A percentile compares a stretch with the other conserved stretches of the same genome.
Evolutionary conservation across 2,888 invertebrate species (phyloP).

Genomic region (Mechanitis mazaeus): DNA sequence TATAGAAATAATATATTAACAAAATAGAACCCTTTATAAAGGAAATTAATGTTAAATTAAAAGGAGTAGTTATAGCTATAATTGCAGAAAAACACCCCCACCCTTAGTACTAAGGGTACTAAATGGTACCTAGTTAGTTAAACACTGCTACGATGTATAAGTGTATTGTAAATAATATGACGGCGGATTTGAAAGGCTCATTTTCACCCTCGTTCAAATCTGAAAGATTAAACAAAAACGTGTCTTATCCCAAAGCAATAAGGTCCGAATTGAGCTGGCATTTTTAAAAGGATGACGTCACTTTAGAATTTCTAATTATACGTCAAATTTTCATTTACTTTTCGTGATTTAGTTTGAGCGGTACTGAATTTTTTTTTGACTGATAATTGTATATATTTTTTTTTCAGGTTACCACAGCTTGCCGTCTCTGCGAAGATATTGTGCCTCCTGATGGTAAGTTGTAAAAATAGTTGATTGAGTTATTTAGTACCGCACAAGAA

Average conservation of each 20-base stretch:
- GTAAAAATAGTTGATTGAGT: background rate
- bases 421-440: conserved; percentile 93
- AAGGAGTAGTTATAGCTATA: background rate
- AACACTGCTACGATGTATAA: conserved; percentile 3
- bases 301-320: conserved; percentile 23
- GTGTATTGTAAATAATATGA: conserved; percentile 24
- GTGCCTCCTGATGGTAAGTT: conserved; percentile 92
- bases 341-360: conserved; percentile 20
- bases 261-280: background rate
- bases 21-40: background rate
- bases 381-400: conserved; percentile 26
- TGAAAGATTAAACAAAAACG: conserved; percentile 9
- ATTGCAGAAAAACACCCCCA: background rate
- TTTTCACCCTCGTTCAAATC: conserved; percentile 8
- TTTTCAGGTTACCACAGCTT: conserved; percentile 93
- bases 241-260: conserved; percentile 3
- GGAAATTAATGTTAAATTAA: background rate
- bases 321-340: conserved; percentile 20
- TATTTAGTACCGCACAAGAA: conserved; percentile 1
- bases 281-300: background rate
- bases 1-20: too few species aligned
- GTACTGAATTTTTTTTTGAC: background rate
- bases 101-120: background rate
- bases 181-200: conserved; percentile 31
- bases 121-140: conserved; percentile 5